Base-by-base conservation (phyloP, 64 coral and sea anemone genomes). In the Orbicella faveolata region DNA sequence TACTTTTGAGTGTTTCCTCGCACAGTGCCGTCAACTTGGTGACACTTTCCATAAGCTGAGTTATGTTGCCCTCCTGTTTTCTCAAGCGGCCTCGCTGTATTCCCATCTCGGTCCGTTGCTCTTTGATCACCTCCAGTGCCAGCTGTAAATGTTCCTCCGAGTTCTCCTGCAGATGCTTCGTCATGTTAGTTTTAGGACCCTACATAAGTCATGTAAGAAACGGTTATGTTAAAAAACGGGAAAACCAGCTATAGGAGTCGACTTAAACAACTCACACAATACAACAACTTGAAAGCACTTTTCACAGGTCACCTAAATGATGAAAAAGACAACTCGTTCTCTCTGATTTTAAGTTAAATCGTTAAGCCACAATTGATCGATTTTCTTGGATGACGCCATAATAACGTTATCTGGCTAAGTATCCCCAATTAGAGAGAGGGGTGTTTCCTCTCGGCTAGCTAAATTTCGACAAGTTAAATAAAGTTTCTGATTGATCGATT, bases 51-150 rank as follows among this genome's bases (percentile, higher is more conserved):
- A 73, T 94, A 34, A 97, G 84, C 41, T 91, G 95, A 23, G 73
- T 63, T 41, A 97, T 88, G 17, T 89, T 92, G 16, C 94, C 92
- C 2, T 91, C 92, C 61, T 97, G 95, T 30, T 93, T 89, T 14
- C 92, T 63, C 12, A 97, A 30, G 2, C 89, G 70, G 26, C 93
- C 95, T 61, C 91, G 65, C 81, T 91, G 89, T 64, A 89, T 80
- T 59, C 93, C 95, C 54, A 97, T 78, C 35, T 97, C 95, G 10
- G 89, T 90, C 36, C 87, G 86, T 63, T 97, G 95, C 18, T 97
- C 95, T 62, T 94, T 86, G 35, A 97, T 91, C 62, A 97, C 72
- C 53, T 97, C 91, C 75, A 92, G 94, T 8, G 95, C 95, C 61
- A 97, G 51, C 53, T 93, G 88, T n/a, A 97, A 73, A 81, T 97